phyloP scores from a whole-genome alignment of 2,888 invertebrate species.

The Drepanosiphum platanoidis region DNA sequence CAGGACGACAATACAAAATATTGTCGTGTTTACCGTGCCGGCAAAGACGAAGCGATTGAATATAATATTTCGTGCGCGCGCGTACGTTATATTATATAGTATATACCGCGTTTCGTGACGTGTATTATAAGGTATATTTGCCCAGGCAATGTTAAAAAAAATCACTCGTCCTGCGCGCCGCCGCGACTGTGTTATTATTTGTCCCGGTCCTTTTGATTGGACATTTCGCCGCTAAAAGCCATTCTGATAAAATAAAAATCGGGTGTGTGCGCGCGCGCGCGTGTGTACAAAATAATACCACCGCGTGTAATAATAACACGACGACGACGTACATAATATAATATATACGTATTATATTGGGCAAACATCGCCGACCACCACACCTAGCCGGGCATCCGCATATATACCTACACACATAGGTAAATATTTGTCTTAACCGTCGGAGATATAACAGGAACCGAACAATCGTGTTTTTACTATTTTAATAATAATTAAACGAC shows the following conservation, averaged over 20 bases:
- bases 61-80: slow-evolving; percentile 20
- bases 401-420: background rate
- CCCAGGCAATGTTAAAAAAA: slow-evolving; percentile 22
- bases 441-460: background rate
- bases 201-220: slow-evolving; percentile 56
- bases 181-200: slow-evolving; percentile 15
- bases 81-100: slow-evolving; percentile 11
- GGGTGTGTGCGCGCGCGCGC: slow-evolving; percentile 4
- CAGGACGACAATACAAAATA: background rate
- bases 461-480: background rate
- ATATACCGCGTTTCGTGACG: background rate
- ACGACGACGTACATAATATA: background rate
- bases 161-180: background rate
- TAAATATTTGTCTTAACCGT: slow-evolving; percentile 46
- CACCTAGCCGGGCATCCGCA: slow-evolving; percentile 35
- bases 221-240: slow-evolving; percentile 61
- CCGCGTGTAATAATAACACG: slow-evolving; percentile 16
- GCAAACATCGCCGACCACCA: slow-evolving; percentile 50
- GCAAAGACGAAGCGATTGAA: slow-evolving; percentile 6
- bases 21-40: background rate
- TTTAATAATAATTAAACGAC: slow-evolving; percentile 38
- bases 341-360: background rate
- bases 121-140: background rate
- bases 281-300: slow-evolving; percentile 29
- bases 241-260: slow-evolving; percentile 53